Evolutionary conservation across 2,113 vertebrate genomes (phyloP).

Genomic region (Pseudonaja textilis): DNA sequence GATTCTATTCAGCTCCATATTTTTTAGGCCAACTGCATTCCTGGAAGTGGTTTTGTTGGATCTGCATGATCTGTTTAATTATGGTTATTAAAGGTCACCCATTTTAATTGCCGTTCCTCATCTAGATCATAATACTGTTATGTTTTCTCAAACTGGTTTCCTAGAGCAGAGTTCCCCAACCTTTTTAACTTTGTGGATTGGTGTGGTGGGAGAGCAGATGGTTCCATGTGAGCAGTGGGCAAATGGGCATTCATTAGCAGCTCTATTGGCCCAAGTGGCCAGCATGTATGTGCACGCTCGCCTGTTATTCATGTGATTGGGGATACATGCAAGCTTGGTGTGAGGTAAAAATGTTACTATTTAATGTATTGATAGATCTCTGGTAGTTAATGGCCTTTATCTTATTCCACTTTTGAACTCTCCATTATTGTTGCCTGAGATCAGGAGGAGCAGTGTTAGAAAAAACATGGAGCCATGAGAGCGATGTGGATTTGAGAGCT

Average conservation of each 20-base stretch:
- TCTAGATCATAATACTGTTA: not conserved
- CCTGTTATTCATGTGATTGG: not conserved
- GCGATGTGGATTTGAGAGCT: not conserved
- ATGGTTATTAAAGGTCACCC: not conserved
- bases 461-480: not conserved
- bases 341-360: not conserved
- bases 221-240: not conserved
- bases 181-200: not conserved
- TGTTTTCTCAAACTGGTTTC: not conserved
- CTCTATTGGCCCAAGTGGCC: not conserved
- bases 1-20: not conserved
- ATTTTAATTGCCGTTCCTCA: not conserved
- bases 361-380: not conserved
- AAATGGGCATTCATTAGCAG: not conserved
- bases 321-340: not conserved
- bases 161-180: not conserved
- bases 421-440: not conserved
- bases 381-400: not conserved
- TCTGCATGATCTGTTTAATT: not conserved
- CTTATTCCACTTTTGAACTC: not conserved
- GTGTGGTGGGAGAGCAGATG: not conserved
- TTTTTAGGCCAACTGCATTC: not conserved
- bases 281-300: no score
- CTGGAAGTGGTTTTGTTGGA: not conserved
- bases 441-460: not conserved